Percentiles rank a stretch among this genome's conserved stretches.
Evolutionary conservation across 2,888 invertebrate genomes (phyloP).

Genomic region (Linnaemya tessellans): DNA sequence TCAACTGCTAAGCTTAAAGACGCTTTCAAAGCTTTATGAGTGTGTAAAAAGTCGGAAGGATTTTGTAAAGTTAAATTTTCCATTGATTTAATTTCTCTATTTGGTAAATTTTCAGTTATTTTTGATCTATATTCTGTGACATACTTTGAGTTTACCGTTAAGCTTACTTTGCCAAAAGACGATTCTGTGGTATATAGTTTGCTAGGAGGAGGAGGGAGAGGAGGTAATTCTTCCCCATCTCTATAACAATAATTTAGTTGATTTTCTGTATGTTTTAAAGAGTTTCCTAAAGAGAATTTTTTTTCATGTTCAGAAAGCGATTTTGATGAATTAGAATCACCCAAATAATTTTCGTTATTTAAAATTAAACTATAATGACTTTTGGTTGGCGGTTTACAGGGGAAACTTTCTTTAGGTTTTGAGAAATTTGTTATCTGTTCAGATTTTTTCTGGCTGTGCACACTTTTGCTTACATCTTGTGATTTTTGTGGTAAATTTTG

Average conservation of each 20-base stretch:
- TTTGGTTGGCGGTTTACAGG: background rate
- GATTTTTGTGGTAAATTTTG: background rate
- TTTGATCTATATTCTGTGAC: slow-evolving; percentile 39
- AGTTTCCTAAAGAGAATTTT: background rate
- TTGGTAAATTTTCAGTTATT: slow-evolving; percentile 27
- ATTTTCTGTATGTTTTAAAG: background rate
- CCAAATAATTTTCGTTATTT: background rate
- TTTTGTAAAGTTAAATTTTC: slow-evolving; percentile 28
- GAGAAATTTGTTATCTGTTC: background rate
- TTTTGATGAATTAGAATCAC: background rate
- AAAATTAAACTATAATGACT: background rate
- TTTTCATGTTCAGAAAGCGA: background rate
- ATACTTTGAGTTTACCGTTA: slow-evolving; percentile 39
- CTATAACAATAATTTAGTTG: background rate
- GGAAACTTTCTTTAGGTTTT: background rate
- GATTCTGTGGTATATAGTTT: background rate
- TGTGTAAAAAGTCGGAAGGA: background rate
- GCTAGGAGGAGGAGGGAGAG: background rate
- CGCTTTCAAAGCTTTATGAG: background rate
- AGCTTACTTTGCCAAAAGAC: slow-evolving; percentile 1
- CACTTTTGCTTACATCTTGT: background rate
- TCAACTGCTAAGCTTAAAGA: slow-evolving; percentile 5
- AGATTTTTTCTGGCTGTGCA: too few species aligned
- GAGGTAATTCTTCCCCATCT: background rate
- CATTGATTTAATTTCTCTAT: background rate